A percentile compares a stretch with the other conserved stretches of the same genome.
phyloP scores from a whole-genome alignment of 2,797 vertebrate genomes.

The Meriones psammophilus region DNA sequence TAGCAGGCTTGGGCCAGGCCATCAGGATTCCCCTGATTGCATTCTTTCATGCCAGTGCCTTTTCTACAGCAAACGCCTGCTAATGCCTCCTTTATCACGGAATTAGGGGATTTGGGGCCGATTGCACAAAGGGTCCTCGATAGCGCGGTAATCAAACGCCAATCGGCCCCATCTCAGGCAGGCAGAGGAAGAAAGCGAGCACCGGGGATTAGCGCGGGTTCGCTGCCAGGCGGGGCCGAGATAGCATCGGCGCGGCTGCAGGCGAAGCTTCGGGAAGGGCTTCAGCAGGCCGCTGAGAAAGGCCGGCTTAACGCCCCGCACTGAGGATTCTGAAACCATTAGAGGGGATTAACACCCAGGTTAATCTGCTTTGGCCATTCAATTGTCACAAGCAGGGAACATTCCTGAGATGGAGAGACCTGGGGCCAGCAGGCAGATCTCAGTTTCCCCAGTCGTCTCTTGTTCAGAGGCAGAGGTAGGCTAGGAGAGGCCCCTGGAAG shows the following conservation, averaged over 20 bases:
- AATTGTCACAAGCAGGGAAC: constrained; percentile 89
- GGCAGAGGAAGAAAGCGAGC: constrained; percentile 87
- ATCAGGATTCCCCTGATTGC: constrained; percentile 91
- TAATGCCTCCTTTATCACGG: constrained; percentile 95
- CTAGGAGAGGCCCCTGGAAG: background rate
- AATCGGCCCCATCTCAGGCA: constrained; percentile 93
- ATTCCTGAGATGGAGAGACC: constrained; percentile 64
- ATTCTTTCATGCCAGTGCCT: constrained; percentile 93
- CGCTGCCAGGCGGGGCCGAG: background rate
- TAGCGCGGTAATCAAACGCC: constrained; percentile 92
- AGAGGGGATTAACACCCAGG: constrained; percentile 92
- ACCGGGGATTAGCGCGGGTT: constrained; percentile 75
- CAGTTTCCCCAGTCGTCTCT: background rate
- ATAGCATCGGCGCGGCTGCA: constrained; percentile 67
- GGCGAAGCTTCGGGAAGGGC: constrained; percentile 62
- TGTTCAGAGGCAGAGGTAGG: background rate
- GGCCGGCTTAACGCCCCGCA: constrained; percentile 89
- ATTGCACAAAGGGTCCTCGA: constrained; percentile 93
- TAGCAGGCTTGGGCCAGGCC: constrained; percentile 88
- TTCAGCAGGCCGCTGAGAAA: constrained; percentile 54
- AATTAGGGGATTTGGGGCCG: constrained; percentile 98
- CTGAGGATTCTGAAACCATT: constrained; percentile 94
- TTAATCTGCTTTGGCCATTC: constrained; percentile 91
- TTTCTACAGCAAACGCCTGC: constrained; percentile 93
- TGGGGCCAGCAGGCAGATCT: background rate